These are phyloP conservation scores for Chloroceryle amazona DNA, from an alignment of 2,797 vertebrate genomes.

Conservation along the genomic window DNA sequence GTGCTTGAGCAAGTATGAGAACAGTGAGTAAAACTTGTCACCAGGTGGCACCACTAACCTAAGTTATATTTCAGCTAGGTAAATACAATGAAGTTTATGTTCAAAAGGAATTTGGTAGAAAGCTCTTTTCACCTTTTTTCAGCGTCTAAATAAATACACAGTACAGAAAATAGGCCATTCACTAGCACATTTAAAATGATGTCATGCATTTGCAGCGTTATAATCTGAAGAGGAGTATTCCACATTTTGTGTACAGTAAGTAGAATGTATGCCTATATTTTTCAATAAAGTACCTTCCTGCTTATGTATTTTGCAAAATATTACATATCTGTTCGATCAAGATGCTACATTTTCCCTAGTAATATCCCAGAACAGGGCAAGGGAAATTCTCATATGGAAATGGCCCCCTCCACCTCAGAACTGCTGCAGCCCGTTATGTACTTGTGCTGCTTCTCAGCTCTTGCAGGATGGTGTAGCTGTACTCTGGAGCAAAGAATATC, in stretches of 20 bases:
- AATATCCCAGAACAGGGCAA: background rate
- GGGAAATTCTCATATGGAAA: background rate
- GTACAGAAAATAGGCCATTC: background rate
- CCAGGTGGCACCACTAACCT: constrained; percentile 84
- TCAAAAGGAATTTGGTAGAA: background rate
- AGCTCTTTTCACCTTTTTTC: constrained; percentile 41
- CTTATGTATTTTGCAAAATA: background rate
- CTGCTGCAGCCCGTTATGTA: background rate
- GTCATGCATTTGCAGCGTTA: background rate
- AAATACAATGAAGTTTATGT: background rate
- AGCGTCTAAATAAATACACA: background rate
- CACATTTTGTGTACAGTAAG: background rate
- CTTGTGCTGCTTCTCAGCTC: background rate
- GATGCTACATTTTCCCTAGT: background rate
- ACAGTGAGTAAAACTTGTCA: constrained; percentile 66
- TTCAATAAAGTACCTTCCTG: background rate
- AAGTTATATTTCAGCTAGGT: constrained; percentile 58
- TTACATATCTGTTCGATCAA: background rate
- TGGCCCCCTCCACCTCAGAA: background rate
- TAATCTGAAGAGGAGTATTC: background rate
- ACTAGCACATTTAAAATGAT: background rate
- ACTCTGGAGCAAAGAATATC: background rate
- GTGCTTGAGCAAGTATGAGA: background rate
- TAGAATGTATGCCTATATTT: background rate
- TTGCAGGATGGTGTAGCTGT: background rate